A percentile compares a stretch with the other conserved stretches of the same genome.
These are phyloP conservation scores for Heliornis fulica DNA, from an alignment of 2,113 vertebrate genomes.

Conservation along the genomic window DNA sequence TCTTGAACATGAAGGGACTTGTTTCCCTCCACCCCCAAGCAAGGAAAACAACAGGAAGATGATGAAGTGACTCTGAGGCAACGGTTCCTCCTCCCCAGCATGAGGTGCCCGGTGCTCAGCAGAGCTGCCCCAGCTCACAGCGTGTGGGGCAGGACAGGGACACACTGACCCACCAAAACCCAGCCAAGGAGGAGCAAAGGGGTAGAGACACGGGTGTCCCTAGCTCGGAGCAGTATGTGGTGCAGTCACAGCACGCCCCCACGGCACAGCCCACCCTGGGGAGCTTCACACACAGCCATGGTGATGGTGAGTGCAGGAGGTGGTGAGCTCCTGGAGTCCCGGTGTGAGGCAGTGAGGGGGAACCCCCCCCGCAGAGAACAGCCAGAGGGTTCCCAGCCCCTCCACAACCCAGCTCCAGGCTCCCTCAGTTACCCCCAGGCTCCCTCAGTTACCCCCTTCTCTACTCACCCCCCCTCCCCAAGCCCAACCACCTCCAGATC, in stretches of 20 bases:
- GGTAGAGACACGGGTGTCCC: fast-evolving
- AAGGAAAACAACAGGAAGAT: neutral
- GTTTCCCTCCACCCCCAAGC: neutral
- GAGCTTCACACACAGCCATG: neutral
- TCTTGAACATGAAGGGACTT: neutral
- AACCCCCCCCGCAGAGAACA: neutral
- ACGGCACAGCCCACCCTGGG: neutral
- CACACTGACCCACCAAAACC: neutral
- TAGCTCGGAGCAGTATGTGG: neutral
- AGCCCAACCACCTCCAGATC: fast-evolving
- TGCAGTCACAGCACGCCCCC: fast-evolving
- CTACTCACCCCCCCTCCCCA: neutral
- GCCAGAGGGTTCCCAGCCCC: neutral
- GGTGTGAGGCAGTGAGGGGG: neutral
- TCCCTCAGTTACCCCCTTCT: neutral
- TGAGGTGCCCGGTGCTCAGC: neutral
- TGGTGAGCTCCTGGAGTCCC: neutral
- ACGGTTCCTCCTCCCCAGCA: neutral
- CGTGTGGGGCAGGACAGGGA: neutral
- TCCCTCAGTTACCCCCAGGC: neutral
- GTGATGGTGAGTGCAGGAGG: too few species aligned
- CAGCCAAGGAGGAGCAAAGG: neutral
- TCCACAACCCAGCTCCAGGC: neutral
- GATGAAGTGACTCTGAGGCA: neutral
- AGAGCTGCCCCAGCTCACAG: neutral